Evolutionary conservation across 2,797 vertebrate genomes (phyloP), one percentile per base, ranked within the genome.

Genomic region (Tinamus major): DNA sequence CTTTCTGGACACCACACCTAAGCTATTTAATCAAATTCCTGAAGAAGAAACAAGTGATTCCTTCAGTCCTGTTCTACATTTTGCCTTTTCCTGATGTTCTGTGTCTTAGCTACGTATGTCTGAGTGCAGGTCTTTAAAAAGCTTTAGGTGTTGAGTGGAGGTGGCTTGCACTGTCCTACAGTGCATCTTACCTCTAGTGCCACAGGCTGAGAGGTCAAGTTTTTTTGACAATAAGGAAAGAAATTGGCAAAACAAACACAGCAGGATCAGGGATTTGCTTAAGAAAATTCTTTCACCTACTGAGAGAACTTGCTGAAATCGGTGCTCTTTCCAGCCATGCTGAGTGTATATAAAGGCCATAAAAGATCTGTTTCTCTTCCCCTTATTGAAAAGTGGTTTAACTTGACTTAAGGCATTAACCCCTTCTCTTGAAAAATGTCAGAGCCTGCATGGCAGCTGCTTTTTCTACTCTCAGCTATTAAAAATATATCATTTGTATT

Each of bases 401-500:
- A 64, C 64, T 80, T 85, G 39, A 39, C 39, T 78, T 48, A 76
- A 87, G 72, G 53, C 39, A 68, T 89, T 91, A 86, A 92, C 84
- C 39, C 46, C n/a, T 49, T 4, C 27, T 31, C 71, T 67, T 56
- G 20, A 70, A 91, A 91, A 68, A 49, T 65, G 81, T 91, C 13
- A 48, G 27, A 92, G 58, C 71, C 74, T 1, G 2, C 80, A 42
- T 53, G 72, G 75, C 79, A 53, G 58, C 67, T 59, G 63, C 69
- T 85, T 94, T 86, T 87, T 61, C 61, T 80, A 63, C 61, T 75
- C 82, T 65, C 8, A 10, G 61, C 88, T 93, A 90, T 95, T 96
- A 96, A 95, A 96, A 93, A 87, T 85, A 84, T 77, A 85, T 92
- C 65, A 78, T 89, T 96, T 95, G 93, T 95, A 86, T 89, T 84